A percentile compares a stretch with the other conserved stretches of the same genome.
These are phyloP conservation scores for Darevskia nairensis DNA, from an alignment of 2,797 vertebrate genomes.

Conservation along the genomic window DNA sequence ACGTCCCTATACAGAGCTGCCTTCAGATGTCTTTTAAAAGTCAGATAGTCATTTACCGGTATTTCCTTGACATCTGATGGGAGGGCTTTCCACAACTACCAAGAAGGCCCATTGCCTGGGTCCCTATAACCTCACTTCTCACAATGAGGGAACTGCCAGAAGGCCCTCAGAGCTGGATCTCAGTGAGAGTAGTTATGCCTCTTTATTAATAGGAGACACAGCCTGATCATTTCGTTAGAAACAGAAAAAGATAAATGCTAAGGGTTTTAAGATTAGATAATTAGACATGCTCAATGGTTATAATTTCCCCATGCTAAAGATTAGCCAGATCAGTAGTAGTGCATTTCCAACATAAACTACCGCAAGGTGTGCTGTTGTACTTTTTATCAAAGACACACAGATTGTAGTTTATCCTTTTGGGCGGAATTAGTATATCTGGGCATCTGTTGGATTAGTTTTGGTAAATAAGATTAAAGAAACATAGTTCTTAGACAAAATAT, in stretches of 20 bases:
- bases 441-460: background rate
- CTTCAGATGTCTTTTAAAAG: no score
- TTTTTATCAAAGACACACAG: background rate
- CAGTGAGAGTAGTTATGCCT: background rate
- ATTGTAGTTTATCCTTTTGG: background rate
- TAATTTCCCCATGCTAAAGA: background rate
- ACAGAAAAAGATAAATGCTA: background rate
- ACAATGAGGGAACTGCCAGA: no score
- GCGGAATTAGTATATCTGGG: background rate
- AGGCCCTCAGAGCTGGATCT: background rate
- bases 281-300: background rate
- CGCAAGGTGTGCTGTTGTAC: background rate
- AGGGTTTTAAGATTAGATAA: background rate
- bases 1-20: no score
- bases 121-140: no score
- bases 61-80: no score
- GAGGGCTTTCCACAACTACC: no score
- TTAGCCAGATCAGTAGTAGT: conserved; percentile 2
- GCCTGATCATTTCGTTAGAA: background rate
- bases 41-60: no score
- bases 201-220: background rate
- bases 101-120: no score
- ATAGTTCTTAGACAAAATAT: background rate
- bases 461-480: background rate
- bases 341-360: background rate